Conservation (phyloP, 2,888 invertebrate genomes). For the Choristoneura rosaceana region DNA sequence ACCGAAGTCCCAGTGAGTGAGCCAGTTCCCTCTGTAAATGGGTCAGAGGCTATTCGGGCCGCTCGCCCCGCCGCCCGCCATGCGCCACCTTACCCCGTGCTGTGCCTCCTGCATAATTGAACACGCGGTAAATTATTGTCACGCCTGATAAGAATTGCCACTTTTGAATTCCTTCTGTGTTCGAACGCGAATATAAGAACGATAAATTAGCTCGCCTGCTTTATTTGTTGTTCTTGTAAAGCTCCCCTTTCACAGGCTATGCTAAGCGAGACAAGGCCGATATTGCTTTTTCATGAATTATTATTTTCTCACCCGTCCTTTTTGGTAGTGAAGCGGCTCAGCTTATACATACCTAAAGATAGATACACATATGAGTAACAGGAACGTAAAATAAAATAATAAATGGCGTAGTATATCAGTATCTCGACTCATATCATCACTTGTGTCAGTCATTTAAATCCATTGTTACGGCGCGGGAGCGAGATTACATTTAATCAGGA, state of each 20-base stretch:
- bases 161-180: constrained; percentile 54
- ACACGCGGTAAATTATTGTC: constrained; percentile 81
- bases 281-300: constrained; percentile 30
- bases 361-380: background rate
- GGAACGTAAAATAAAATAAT: background rate
- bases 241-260: constrained; percentile 28
- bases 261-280: constrained; percentile 16
- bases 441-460: constrained; percentile 53
- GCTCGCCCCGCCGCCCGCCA: constrained; percentile 57
- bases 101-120: constrained; percentile 82
- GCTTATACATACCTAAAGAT: constrained; percentile 12
- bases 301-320: constrained; percentile 25
- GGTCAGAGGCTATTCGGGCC: constrained; percentile 80
- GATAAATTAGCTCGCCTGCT: constrained; percentile 22
- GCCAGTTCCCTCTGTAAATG: constrained; percentile 75
- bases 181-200: constrained; percentile 17
- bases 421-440: constrained; percentile 21
- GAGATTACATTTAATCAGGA: constrained; percentile 64
- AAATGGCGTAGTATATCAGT: background rate
- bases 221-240: constrained; percentile 18
- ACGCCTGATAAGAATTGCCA: constrained; percentile 66
- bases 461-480: constrained; percentile 55
- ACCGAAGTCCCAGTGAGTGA: constrained; percentile 62
- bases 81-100: constrained; percentile 58
- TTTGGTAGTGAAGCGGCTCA: constrained; percentile 22